Percentiles rank a stretch among this genome's conserved stretches.
phyloP scores from a whole-genome alignment of 2,888 invertebrate genomes.

The Mesopsocus fuscifrons region DNA sequence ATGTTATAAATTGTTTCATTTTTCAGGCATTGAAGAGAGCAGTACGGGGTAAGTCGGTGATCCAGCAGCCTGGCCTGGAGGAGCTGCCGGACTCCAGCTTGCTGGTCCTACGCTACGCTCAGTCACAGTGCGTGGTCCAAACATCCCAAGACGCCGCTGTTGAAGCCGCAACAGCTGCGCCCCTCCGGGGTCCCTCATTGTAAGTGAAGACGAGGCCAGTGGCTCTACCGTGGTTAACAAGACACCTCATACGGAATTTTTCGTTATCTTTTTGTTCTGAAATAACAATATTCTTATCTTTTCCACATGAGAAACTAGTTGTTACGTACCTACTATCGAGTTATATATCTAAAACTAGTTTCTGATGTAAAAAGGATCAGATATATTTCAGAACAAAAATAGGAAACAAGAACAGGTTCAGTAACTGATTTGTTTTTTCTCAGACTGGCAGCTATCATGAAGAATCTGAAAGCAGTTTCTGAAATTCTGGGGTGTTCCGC shows the following conservation, averaged over 20 bases:
- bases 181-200: neutral
- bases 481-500: neutral
- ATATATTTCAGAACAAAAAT: too few relatives aligned
- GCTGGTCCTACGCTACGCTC: neutral
- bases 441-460: neutral
- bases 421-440: neutral
- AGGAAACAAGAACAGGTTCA: too few relatives aligned
- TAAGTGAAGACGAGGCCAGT: too few relatives aligned
- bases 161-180: neutral
- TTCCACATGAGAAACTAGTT: too few relatives aligned
- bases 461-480: neutral
- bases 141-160: neutral
- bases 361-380: too few relatives aligned
- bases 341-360: too few relatives aligned
- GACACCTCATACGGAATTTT: too few relatives aligned
- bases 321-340: too few relatives aligned
- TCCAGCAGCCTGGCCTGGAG: neutral
- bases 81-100: neutral
- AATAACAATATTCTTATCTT: too few relatives aligned
- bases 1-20: constrained; percentile 14
- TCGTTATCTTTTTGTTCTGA: too few relatives aligned
- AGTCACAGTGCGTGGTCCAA: neutral
- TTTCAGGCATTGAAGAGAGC: constrained; percentile 20
- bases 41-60: constrained; percentile 16
- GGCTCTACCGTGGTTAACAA: too few relatives aligned